These are phyloP conservation scores for Teleogryllus oceanicus DNA, from an alignment of 2,888 invertebrate species.

Conservation along the genomic window DNA sequence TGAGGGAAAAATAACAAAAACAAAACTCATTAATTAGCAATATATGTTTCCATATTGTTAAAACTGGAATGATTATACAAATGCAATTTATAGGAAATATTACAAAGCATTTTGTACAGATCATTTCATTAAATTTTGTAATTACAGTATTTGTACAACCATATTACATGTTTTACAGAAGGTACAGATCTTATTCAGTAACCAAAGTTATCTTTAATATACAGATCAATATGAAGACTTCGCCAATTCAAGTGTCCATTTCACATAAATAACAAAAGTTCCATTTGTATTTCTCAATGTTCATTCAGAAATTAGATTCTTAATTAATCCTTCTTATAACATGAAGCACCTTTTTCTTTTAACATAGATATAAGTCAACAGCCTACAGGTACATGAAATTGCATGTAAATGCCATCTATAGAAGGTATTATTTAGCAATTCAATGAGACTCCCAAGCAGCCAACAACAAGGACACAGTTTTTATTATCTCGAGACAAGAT, in stretches of 20 bases:
- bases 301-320: too few relatives aligned
- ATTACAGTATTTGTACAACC: background rate
- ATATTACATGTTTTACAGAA: constrained; percentile 4
- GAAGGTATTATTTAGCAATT: background rate
- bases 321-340: too few relatives aligned
- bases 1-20: too few relatives aligned
- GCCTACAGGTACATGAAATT: constrained; percentile 1
- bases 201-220: background rate
- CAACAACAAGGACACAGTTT: constrained; percentile 10
- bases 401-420: background rate
- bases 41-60: background rate
- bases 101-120: background rate
- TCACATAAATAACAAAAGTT: too few relatives aligned
- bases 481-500: background rate
- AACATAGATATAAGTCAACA: background rate
- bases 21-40: too few relatives aligned
- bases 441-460: background rate
- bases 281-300: too few relatives aligned
- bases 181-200: background rate
- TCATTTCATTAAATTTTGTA: background rate
- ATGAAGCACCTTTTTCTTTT: too few relatives aligned
- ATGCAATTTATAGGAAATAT: background rate
- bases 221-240: too few relatives aligned
- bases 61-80: constrained; percentile 3
- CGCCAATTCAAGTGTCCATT: too few relatives aligned